phyloP scores from a whole-genome alignment of 2,888 invertebrate species.

The Adelphocoris suturalis region DNA sequence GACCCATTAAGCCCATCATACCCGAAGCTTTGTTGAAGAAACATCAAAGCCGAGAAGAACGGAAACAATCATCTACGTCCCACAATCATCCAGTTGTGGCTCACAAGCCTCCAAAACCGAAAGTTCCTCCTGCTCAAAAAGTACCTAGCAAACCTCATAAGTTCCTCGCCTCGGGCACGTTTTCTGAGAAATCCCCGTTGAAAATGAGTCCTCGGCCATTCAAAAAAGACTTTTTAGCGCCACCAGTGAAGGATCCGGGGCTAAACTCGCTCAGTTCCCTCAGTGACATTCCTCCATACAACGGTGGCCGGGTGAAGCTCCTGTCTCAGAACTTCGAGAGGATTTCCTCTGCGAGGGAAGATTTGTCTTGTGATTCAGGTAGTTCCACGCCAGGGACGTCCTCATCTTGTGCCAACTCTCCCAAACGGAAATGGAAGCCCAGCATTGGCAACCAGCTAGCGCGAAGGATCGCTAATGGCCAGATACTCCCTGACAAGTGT shows the following conservation, averaged over 20 bases:
- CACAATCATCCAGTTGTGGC: constrained; percentile 79
- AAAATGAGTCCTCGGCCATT: not conserved
- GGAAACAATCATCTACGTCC: constrained; percentile 49
- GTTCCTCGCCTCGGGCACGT: constrained; percentile 44
- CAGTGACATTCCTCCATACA: constrained; percentile 69
- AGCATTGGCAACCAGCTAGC: constrained; percentile 79
- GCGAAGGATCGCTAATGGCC: constrained; percentile 80
- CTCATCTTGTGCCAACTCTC: constrained; percentile 84
- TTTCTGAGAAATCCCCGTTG: constrained; percentile 11
- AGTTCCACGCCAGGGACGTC: constrained; percentile 82
- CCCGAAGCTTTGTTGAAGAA: constrained; percentile 74
- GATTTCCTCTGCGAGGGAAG: constrained; percentile 75
- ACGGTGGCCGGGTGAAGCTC: constrained; percentile 75
- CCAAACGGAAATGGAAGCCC: constrained; percentile 80
- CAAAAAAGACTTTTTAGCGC: constrained; percentile 71
- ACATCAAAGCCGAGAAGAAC: constrained; percentile 74
- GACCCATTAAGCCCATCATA: constrained; percentile 73
- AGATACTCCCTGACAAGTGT: constrained; percentile 82
- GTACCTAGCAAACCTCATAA: constrained; percentile 46
- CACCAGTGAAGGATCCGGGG: constrained; percentile 74
- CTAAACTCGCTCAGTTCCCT: constrained; percentile 72
- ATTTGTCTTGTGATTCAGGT: constrained; percentile 77
- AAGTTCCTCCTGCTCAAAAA: constrained; percentile 72
- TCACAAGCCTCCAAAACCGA: constrained; percentile 87
- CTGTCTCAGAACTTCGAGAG: constrained; percentile 76